These are phyloP conservation scores for Lycocerus yunnanus DNA, from an alignment of 2,888 invertebrate genomes.

Conservation along the genomic window DNA sequence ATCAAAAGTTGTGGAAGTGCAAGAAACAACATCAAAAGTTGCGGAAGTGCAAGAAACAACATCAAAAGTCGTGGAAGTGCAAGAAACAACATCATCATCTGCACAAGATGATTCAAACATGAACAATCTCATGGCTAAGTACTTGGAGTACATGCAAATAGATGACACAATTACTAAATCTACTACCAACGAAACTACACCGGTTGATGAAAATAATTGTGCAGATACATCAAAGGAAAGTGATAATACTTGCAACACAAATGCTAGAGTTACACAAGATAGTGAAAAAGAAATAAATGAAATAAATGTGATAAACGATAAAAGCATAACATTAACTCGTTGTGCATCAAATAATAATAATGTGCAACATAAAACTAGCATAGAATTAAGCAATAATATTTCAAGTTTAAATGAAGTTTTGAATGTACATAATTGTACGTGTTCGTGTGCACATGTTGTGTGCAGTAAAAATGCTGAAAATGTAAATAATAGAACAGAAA, in stretches of 20 bases:
- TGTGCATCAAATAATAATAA: not conserved
- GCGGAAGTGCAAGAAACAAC: too few species aligned
- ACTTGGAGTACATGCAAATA: not conserved
- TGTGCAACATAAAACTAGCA: not conserved
- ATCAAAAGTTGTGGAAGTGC: too few species aligned
- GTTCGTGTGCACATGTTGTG: not conserved
- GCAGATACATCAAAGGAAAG: not conserved
- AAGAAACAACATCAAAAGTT: too few species aligned
- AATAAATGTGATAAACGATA: not conserved
- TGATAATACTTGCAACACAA: not conserved
- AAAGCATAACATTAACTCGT: not conserved
- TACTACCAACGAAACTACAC: not conserved
- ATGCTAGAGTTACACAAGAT: not conserved
- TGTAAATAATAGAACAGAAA: not conserved
- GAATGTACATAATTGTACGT: not conserved
- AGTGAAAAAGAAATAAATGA: not conserved
- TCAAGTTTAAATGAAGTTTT: not conserved
- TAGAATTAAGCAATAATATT: not conserved
- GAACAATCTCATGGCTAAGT: not conserved
- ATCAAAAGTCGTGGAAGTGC: too few species aligned
- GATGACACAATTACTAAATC: not conserved
- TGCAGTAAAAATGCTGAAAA: not conserved
- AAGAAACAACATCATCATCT: not conserved
- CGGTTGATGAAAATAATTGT: not conserved
- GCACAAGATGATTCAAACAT: not conserved